Percentiles rank a stretch among this genome's conserved stretches.
Evolutionary conservation across 2,797 vertebrate genomes (phyloP).

Genomic region (Petrocephalus schoutedeni): DNA sequence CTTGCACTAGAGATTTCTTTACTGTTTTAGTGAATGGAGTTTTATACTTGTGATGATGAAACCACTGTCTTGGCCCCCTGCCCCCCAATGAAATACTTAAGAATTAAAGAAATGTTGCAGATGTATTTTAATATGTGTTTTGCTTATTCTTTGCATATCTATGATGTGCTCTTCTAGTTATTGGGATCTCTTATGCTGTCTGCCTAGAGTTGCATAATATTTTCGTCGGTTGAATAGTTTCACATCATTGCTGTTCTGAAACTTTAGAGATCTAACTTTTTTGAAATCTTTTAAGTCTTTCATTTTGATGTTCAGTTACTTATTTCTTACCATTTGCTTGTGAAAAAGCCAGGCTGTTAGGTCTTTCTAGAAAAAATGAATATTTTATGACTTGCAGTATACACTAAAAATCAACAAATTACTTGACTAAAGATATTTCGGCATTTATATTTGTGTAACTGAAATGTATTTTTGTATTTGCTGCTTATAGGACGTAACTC

Average conservation of each 20-base stretch:
- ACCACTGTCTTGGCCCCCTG: constrained; percentile 25
- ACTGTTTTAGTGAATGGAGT: neutral
- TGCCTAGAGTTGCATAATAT: constrained; percentile 58
- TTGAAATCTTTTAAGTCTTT: constrained; percentile 16
- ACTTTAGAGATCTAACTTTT: constrained; percentile 21
- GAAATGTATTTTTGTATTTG: constrained; percentile 26
- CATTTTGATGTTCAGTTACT: constrained; percentile 23
- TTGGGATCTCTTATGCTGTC: constrained; percentile 55
- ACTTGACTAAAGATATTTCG: neutral
- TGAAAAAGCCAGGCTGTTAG: neutral
- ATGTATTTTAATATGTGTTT: constrained; percentile 58
- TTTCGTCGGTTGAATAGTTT: constrained; percentile 45
- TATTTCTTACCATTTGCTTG: neutral
- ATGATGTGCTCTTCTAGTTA: constrained; percentile 43
- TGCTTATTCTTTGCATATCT: constrained; percentile 47
- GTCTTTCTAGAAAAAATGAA: neutral
- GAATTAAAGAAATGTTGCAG: constrained; percentile 24
- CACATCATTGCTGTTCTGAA: constrained; percentile 37
- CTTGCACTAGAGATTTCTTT: neutral
- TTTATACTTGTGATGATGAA: neutral
- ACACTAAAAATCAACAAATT: constrained; percentile 6
- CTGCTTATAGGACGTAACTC: neutral
- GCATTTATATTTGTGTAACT: constrained; percentile 20
- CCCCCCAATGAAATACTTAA: neutral
- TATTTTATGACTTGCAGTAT: constrained; percentile 11